A percentile compares a stretch with the other conserved stretches of the same genome.
Conservation (phyloP, 30 jellyfish, hydroid and myxozoan species). For the Pseudorhiza aurosa region DNA sequence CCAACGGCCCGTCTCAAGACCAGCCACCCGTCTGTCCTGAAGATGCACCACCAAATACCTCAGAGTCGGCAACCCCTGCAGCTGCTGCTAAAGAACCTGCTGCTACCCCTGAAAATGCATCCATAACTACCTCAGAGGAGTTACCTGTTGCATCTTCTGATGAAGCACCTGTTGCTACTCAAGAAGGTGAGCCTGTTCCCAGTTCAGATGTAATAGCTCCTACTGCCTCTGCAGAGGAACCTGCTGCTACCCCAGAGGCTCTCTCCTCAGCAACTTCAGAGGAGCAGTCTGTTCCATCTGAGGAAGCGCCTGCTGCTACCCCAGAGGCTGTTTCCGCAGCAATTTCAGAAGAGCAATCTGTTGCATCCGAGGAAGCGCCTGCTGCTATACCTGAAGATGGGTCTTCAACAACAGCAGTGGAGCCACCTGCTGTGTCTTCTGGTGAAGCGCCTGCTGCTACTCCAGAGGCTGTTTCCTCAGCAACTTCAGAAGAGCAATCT, state of each 20-base stretch:
- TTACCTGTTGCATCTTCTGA: not conserved
- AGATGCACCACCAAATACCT: not conserved
- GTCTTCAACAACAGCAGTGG: not conserved
- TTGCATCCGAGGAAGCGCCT: not conserved
- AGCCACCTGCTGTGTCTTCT: slow-evolving; percentile 3
- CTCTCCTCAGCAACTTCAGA: not conserved
- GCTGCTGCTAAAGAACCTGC: slow-evolving; percentile 1
- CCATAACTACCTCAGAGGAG: not conserved
- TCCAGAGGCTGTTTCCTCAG: not conserved
- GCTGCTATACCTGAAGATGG: not conserved
- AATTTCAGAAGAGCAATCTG: not conserved
- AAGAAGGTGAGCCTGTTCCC: not conserved
- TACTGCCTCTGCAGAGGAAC: not conserved
- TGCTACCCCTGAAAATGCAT: slow-evolving; percentile 4
- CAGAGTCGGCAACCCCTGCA: not conserved
- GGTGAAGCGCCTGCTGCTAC: slow-evolving; percentile 11
- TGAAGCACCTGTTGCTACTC: not conserved
- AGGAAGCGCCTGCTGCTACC: not conserved
- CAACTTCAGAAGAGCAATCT: not conserved
- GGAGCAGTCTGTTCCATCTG: not conserved
- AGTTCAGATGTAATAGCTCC: not conserved
- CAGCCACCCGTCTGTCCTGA: not conserved
- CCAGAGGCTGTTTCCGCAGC: not conserved
- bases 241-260: slow-evolving; percentile 7
- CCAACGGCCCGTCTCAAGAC: not conserved